A percentile compares a stretch with the other conserved stretches of the same genome.
phyloP scores from a whole-genome alignment of 2,888 invertebrate species.

The Chymomyza caudatula region DNA sequence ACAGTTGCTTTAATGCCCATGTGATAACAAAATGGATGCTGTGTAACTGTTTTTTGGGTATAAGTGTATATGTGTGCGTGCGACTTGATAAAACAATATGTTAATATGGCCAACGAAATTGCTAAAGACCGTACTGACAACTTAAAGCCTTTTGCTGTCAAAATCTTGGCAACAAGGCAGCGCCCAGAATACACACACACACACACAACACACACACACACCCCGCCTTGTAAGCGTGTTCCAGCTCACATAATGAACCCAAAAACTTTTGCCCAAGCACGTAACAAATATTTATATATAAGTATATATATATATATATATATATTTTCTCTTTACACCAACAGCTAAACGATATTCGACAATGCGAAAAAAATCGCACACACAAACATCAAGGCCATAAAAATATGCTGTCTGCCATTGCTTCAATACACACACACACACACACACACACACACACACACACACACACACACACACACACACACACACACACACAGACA shows the following conservation, averaged over 20 bases:
- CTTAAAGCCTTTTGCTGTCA: conserved; percentile 65
- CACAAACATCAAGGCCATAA: conserved; percentile 58
- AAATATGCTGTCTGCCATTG: conserved; percentile 46
- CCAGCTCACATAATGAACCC: conserved; percentile 38
- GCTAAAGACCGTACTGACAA: conserved; percentile 62
- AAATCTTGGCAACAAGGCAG: conserved; percentile 46
- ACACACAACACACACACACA: neutral
- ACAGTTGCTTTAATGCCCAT: neutral
- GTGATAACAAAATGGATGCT: neutral
- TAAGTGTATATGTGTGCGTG: conserved; percentile 10
- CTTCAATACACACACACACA: neutral
- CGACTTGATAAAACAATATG: conserved; percentile 47
- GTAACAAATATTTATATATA: conserved; percentile 39
- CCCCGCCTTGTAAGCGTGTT: neutral
- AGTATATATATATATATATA: conserved; percentile 13
- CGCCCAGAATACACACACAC: conserved; percentile 17
- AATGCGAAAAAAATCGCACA: conserved; percentile 62
- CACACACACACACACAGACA: neutral
- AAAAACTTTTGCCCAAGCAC: conserved; percentile 56
- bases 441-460: neutral
- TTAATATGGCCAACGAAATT: conserved; percentile 49
- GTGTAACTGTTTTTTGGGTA: neutral
- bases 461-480: neutral
- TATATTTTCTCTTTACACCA: conserved; percentile 4
- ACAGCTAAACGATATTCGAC: conserved; percentile 54